Base-by-base conservation (phyloP, 1,140 invertebrate genomes). In the Brachionus rotundiformis region DNA sequence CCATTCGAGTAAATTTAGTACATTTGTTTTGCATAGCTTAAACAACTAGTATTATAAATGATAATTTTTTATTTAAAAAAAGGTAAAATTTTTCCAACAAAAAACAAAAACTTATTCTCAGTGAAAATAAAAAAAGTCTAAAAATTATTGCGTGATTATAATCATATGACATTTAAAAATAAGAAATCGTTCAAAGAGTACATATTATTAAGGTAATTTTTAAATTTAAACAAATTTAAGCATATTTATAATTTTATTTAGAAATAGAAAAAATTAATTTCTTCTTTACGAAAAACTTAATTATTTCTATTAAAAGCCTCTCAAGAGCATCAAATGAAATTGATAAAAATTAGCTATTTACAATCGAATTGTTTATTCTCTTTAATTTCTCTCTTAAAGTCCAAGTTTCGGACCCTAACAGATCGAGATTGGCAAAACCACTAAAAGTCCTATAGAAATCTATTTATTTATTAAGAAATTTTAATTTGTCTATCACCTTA, bases 241-340 rank as follows among this genome's bases (percentile, higher is more conserved):
- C 61, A 68, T 41, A 13, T 6, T 33, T 73, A n/a, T n/a, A n/a
- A n/a, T 41, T 41, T 73, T n/a, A 16, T 25, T 47, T 25, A 10
- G 13, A 31, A 79, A 13, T 11, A 79, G 2, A 33, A 36, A 1
- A 59, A 79, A 4, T 79, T 79, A 44, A 63, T 79, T 33, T 4
- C 76, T 6, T 59, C 49, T 54, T n/a, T n/a, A n/a, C n/a, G n/a
- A n/a, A n/a, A 1, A 59, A 79, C 29, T 79, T 79, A 44, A 63
- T 79, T 33, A 2, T 47, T 6, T 59, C 49, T 54, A 61, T 63
- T 79, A 0, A 79, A 59, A 33, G 36, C 7, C 27, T 79, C 59
- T 16, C 33, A 61, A 13, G 47, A 39, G 49, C 23, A 79, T 79
- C 76, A 29, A 33, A 79, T 2, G 76, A 54, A 4, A 61, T 31